Base-by-base conservation (phyloP, 2,113 vertebrate species). In the Cricetomys ansorgei region DNA sequence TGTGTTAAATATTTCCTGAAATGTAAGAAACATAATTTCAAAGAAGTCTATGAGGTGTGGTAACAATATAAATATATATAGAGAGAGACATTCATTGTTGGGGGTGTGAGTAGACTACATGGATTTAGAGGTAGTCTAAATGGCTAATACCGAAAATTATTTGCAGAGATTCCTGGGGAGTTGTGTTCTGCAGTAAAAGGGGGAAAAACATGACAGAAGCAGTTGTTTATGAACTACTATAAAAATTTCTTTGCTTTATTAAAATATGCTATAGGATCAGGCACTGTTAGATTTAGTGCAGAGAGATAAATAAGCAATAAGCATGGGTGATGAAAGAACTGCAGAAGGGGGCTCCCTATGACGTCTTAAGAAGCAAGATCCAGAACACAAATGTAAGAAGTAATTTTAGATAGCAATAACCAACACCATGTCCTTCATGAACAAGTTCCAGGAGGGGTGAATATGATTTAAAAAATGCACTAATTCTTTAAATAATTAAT, bases 51-150 rank as follows among this genome's bases (percentile, higher is more conserved):
- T 9, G 40, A 3, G 2, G 40, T 88, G 81, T 57, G 27, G 1
- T 64, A 27, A 69, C 27, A 34, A 29, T 89, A 80, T 84, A 15
- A 94, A n/a, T n/a, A n/a, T n/a, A n/a, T n/a, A n/a, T n/a, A n/a
- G n/a, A 53, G 72, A 84, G 2, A 87, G 3, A 40, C 4, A 53
- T 75, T 69, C 23, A 57, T 8, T 40, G 0, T 50, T 2, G 2
- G 73, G 4, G 13, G 27, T 45, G 27, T 45, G 23, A 59, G 23
- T 17, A 10, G 6, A 80, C 15, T n/a, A 19, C 37, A 12, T 37
- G 29, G 0, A 23, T 7, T 77, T n/a, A n/a, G n/a, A n/a, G 50
- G 31, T 29, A 48, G 7, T 57, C 45, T 72, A n/a, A 23, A 53
- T 40, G 67, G 7, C 3, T 84, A 12, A 4, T 34, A 23, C 0